phyloP scores from a whole-genome alignment of 2,888 invertebrate species.

The Eurois occulta region DNA sequence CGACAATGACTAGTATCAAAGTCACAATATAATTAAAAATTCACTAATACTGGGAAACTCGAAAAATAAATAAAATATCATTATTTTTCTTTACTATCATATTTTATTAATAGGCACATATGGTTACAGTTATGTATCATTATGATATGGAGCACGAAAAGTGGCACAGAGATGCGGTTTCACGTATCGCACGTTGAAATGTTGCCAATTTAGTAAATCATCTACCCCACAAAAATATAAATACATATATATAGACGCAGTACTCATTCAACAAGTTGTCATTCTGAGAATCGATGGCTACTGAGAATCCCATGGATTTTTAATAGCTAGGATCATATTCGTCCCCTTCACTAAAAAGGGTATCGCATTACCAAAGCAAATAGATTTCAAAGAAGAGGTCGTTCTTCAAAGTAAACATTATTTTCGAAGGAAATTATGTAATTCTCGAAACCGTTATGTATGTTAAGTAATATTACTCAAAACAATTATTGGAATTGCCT shows the following conservation, averaged over 20 bases:
- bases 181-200: conserved; percentile 54
- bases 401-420: conserved; percentile 33
- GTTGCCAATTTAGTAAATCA: conserved; percentile 61
- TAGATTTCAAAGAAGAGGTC: conserved; percentile 41
- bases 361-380: conserved; percentile 54
- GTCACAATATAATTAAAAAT: neutral
- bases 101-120: conserved; percentile 20
- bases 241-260: neutral
- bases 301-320: conserved; percentile 35
- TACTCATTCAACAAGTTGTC: conserved; percentile 9
- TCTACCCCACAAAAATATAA: conserved; percentile 40
- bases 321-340: conserved; percentile 46
- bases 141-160: conserved; percentile 52
- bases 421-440: conserved; percentile 41
- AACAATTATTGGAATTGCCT: conserved; percentile 47
- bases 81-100: neutral
- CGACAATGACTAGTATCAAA: neutral
- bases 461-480: conserved; percentile 38
- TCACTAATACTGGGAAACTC: neutral
- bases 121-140: conserved; percentile 31
- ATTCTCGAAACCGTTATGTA: conserved; percentile 48
- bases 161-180: conserved; percentile 46
- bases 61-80: neutral
- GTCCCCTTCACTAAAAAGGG: conserved; percentile 30
- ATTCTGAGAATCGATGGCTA: conserved; percentile 45